Evolutionary conservation across 2,797 vertebrate species (phyloP).

Genomic region (Poliocrania exsul): DNA sequence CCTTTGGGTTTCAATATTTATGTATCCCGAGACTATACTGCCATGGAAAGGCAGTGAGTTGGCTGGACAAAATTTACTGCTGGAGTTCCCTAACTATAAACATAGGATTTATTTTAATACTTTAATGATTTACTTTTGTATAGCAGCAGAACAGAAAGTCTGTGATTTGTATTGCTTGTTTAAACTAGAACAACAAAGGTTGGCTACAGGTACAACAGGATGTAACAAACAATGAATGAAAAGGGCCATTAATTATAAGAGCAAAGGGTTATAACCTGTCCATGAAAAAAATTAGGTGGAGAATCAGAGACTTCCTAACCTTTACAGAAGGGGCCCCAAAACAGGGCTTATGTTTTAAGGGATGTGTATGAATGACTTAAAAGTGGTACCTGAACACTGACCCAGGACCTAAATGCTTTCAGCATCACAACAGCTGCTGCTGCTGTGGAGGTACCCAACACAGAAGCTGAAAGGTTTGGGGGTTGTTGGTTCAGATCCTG

Average conservation of each 20-base stretch:
- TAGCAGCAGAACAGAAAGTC: background rate
- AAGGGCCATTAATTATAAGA: background rate
- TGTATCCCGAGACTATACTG: background rate
- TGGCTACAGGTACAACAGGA: slow-evolving; percentile 3
- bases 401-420: background rate
- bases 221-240: slow-evolving; percentile 19
- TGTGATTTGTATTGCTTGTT: background rate
- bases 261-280: background rate
- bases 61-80: background rate
- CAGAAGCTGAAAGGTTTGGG: background rate
- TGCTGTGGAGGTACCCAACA: background rate
- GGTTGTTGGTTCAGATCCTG: background rate
- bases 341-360: background rate
- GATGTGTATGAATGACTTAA: background rate
- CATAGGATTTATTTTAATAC: background rate
- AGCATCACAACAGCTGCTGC: background rate
- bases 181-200: background rate
- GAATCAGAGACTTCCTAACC: background rate
- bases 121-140: background rate
- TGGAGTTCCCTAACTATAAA: background rate
- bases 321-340: background rate
- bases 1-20: background rate
- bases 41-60: background rate
- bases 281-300: background rate
- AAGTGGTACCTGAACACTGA: background rate